Conservation (phyloP, 2,113 vertebrate species). For the Sylvilagus bachmani region DNA sequence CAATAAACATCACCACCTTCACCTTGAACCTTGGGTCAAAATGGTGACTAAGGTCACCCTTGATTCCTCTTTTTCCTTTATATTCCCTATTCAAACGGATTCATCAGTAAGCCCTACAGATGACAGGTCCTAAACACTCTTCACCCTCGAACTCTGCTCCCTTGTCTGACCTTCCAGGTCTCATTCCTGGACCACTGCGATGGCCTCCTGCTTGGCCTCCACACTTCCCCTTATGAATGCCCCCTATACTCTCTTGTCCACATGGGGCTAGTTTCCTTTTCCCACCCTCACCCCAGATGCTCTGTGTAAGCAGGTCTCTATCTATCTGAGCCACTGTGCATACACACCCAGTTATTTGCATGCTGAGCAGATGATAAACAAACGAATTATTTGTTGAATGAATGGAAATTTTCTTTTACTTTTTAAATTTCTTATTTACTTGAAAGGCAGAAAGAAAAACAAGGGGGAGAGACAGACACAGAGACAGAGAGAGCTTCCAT, state of each 20-base stretch:
- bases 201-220: background rate
- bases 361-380: background rate
- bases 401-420: no score
- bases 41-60: background rate
- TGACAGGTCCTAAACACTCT: background rate
- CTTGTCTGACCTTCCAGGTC: background rate
- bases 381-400: conserved; percentile 14
- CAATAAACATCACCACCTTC: background rate
- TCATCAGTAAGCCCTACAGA: background rate
- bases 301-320: background rate
- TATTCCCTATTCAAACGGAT: background rate
- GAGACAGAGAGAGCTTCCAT: no score
- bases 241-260: background rate
- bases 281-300: background rate
- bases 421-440: no score
- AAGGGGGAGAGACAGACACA: no score
- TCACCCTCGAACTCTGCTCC: background rate
- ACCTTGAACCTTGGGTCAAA: background rate
- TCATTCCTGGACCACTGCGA: background rate
- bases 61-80: background rate
- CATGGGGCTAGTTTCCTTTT: background rate
- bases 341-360: background rate
- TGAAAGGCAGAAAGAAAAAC: no score
- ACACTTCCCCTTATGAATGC: background rate
- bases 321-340: background rate